These are phyloP conservation scores for Agrochola lychnidis DNA, from an alignment of 2,888 invertebrate genomes.

Conservation along the genomic window DNA sequence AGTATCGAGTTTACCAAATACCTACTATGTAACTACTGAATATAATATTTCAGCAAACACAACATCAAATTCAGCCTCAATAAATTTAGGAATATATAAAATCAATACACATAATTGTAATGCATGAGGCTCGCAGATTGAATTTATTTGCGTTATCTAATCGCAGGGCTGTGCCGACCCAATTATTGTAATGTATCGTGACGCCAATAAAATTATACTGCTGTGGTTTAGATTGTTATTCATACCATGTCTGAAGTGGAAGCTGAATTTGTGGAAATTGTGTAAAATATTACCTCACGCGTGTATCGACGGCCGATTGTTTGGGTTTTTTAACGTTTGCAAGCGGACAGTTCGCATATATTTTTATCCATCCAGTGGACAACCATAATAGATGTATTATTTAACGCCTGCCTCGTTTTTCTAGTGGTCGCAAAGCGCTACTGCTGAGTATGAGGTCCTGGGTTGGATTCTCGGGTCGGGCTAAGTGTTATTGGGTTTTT, in stretches of 20 bases:
- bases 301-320: not conserved
- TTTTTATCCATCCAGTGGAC: not conserved
- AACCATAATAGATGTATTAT: no score
- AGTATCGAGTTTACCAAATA: not conserved
- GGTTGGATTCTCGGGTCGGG: no score
- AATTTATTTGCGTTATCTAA: slow-evolving; percentile 52
- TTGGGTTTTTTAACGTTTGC: not conserved
- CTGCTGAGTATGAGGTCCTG: no score
- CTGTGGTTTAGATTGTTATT: slow-evolving; percentile 26
- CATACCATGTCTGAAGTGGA: slow-evolving; percentile 9
- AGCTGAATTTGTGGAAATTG: slow-evolving; percentile 14
- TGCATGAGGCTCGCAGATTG: slow-evolving; percentile 29
- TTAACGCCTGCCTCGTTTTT: no score
- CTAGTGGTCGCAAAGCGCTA: no score
- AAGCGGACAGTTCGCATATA: no score
- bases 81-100: slow-evolving; percentile 27
- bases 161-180: slow-evolving; percentile 27
- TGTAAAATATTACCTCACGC: not conserved
- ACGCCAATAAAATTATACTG: slow-evolving; percentile 40
- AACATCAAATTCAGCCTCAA: not conserved
- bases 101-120: slow-evolving; percentile 53
- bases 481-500: no score
- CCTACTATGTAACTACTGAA: not conserved
- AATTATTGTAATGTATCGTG: slow-evolving; percentile 41
- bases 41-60: slow-evolving; percentile 4